Conservation (phyloP, 2,888 invertebrate species). For the Drosophila formosana region DNA sequence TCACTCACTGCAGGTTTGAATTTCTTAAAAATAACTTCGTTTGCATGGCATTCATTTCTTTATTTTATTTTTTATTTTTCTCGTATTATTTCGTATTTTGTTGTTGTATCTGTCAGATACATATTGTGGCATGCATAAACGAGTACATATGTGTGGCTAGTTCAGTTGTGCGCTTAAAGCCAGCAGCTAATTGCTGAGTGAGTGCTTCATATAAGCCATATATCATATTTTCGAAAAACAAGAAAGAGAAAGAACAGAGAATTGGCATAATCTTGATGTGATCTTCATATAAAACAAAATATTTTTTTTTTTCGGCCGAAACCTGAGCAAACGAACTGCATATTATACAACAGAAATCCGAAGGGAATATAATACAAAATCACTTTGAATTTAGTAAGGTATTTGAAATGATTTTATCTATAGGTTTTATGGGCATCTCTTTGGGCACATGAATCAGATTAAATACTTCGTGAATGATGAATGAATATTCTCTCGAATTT, state of each 20-base stretch:
- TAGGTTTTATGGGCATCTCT: not conserved
- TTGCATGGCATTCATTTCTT: constrained; percentile 60
- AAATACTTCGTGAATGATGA: not conserved
- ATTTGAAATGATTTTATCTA: not conserved
- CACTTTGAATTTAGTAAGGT: not conserved
- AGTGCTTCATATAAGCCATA: constrained; percentile 31
- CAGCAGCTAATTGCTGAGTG: constrained; percentile 46
- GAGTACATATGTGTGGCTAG: constrained; percentile 18
- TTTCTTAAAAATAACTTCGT: constrained; percentile 81
- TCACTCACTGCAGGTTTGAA: constrained; percentile 79
- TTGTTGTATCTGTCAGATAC: constrained; percentile 35
- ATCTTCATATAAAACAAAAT: constrained; percentile 15
- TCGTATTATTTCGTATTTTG: constrained; percentile 17
- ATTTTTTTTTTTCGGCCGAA: not conserved
- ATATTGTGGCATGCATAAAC: constrained; percentile 20
- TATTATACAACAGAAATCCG: not conserved
- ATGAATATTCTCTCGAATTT: not conserved
- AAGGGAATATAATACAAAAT: not conserved
- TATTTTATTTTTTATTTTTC: constrained; percentile 9
- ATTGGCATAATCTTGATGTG: constrained; percentile 6
- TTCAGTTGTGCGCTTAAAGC: constrained; percentile 27
- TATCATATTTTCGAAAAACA: constrained; percentile 35
- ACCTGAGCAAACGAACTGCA: not conserved
- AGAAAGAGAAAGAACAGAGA: constrained; percentile 1
- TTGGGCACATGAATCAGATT: not conserved